phyloP scores from a whole-genome alignment of 2,113 vertebrate genomes.

The Hemiprocne comata region DNA sequence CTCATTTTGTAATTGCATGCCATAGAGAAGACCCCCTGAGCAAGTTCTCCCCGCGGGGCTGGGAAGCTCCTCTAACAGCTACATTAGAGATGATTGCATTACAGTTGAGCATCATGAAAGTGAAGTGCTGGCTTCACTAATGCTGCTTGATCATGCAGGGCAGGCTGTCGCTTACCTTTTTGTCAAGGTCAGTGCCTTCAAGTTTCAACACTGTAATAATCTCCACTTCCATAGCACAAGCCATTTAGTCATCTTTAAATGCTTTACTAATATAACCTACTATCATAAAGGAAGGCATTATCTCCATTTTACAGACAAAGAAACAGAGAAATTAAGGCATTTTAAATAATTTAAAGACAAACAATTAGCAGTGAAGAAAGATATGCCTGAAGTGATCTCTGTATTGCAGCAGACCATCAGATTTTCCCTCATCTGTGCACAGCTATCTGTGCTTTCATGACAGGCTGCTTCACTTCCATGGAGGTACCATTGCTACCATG shows the following conservation, averaged over 20 bases:
- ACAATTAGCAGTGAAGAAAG: background rate
- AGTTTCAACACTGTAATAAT: background rate
- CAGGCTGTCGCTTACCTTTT: background rate
- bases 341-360: background rate
- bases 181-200: slow-evolving; percentile 27
- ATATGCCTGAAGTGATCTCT: background rate
- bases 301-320: background rate
- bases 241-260: slow-evolving; percentile 15
- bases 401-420: background rate
- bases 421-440: background rate
- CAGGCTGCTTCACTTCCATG: background rate
- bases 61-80: slow-evolving; percentile 33
- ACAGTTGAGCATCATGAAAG: background rate
- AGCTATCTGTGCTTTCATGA: background rate
- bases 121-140: slow-evolving; percentile 28
- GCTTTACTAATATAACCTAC: background rate
- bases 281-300: background rate
- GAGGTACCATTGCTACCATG: background rate
- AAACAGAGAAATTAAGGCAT: background rate
- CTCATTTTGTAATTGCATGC: slow-evolving; percentile 69
- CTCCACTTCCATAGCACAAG: background rate
- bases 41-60: slow-evolving; percentile 23
- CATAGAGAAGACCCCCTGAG: slow-evolving; percentile 4
- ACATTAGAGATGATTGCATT: slow-evolving; percentile 61
- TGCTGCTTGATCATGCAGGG: background rate